phyloP scores from a whole-genome alignment of 2,797 vertebrate genomes.

The Sebastes steindachneri region DNA sequence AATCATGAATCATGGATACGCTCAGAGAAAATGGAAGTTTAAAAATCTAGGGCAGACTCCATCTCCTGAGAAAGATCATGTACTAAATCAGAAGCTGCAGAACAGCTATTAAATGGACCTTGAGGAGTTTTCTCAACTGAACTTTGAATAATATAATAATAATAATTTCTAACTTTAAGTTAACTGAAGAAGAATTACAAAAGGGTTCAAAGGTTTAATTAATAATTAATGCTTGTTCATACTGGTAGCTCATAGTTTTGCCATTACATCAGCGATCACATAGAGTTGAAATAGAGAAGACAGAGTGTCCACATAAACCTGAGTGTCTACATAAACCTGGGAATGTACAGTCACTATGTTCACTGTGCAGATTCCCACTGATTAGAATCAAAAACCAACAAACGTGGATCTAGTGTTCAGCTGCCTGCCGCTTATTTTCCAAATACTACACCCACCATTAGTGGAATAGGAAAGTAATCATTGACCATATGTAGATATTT shows the following conservation, averaged over 20 bases:
- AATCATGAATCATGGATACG: neutral
- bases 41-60: neutral
- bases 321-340: neutral
- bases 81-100: neutral
- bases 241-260: neutral
- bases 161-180: neutral
- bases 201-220: neutral
- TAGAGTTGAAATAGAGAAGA: neutral
- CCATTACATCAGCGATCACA: neutral
- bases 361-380: neutral
- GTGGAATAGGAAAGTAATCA: conserved; percentile 18
- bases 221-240: neutral
- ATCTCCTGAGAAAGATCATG: neutral
- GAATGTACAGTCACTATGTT: neutral
- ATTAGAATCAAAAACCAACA: conserved; percentile 32
- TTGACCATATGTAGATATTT: conserved; percentile 35
- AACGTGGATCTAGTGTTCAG: neutral
- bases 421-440: neutral
- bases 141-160: neutral
- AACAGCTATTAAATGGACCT: neutral
- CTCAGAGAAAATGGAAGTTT: neutral
- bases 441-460: conserved; percentile 26
- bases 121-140: neutral
- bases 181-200: neutral
- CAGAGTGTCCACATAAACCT: neutral